These are phyloP conservation scores for Orchestia grillus DNA, from an alignment of 1,140 invertebrate genomes.

Conservation along the genomic window DNA sequence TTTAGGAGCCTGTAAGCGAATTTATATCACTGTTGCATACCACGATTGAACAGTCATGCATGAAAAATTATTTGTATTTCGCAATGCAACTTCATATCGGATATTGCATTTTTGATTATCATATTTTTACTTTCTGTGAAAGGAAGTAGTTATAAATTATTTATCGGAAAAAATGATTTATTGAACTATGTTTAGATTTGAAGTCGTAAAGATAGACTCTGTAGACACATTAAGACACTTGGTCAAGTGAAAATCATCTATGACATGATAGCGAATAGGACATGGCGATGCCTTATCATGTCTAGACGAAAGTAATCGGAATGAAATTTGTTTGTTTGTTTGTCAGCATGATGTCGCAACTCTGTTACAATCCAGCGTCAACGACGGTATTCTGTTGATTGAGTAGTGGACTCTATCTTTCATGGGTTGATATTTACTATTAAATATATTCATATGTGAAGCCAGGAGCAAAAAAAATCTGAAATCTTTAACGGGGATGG, in stretches of 20 bases:
- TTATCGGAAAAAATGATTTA: not conserved
- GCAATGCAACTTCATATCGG: not conserved
- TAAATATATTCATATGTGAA: not conserved
- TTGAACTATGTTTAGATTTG: not conserved
- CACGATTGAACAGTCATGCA: not conserved
- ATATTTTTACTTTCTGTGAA: not conserved
- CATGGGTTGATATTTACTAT: not conserved
- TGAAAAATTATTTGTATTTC: not conserved
- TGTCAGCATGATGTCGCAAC: not conserved
- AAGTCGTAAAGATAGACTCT: not conserved
- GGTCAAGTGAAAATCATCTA: not conserved
- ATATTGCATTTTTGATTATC: not conserved
- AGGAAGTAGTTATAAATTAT: not conserved
- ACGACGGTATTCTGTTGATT: not conserved
- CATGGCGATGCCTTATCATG: not conserved
- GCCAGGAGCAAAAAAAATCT: not conserved
- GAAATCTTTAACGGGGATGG: not conserved
- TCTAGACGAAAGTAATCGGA: not conserved
- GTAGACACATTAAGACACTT: not conserved
- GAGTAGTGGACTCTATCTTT: not conserved
- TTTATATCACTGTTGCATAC: not conserved
- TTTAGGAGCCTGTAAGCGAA: not conserved
- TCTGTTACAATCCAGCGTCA: not conserved
- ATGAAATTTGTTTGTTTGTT: not conserved
- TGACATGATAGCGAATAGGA: not conserved